phyloP scores from a whole-genome alignment of 2,888 invertebrate species.

The Pseudococcus viburni region DNA sequence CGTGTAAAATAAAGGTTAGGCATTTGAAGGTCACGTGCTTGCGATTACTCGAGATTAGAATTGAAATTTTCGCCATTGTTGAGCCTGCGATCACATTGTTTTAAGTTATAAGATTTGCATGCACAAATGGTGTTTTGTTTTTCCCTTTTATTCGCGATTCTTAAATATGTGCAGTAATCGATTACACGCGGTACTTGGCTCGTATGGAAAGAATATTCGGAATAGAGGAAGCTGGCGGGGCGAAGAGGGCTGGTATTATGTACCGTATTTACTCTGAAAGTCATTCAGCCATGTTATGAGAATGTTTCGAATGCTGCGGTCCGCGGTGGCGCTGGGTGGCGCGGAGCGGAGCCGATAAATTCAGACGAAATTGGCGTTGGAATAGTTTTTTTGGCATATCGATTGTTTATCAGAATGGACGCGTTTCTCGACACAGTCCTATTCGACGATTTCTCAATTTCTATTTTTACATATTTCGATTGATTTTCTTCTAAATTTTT shows the following conservation, averaged over 20 bases:
- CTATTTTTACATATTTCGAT: conserved; percentile 34
- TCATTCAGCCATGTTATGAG: conserved; percentile 17
- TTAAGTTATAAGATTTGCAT: background rate
- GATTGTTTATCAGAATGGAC: conserved; percentile 37
- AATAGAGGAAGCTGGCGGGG: background rate
- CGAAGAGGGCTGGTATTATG: background rate
- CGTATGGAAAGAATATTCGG: background rate
- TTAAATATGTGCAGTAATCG: conserved; percentile 10
- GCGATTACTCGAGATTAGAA: conserved; percentile 5
- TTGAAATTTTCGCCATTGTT: conserved; percentile 23
- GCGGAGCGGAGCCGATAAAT: conserved; percentile 7
- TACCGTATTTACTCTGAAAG: conserved; percentile 6
- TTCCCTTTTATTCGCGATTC: background rate
- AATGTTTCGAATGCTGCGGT: background rate
- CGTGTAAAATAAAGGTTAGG: conserved; percentile 35
- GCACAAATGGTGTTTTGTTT: background rate
- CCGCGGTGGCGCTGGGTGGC: background rate
- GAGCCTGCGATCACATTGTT: conserved; percentile 11
- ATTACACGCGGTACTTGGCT: background rate
- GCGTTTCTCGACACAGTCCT: background rate
- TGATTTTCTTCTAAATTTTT: background rate
- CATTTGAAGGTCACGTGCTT: conserved; percentile 36
- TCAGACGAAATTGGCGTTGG: conserved; percentile 13
- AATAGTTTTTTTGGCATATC: conserved; percentile 49
- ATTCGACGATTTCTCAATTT: conserved; percentile 35